A percentile compares a stretch with the other conserved stretches of the same genome.
phyloP scores from a whole-genome alignment of 2,797 vertebrate species.

The Alauda arvensis region DNA sequence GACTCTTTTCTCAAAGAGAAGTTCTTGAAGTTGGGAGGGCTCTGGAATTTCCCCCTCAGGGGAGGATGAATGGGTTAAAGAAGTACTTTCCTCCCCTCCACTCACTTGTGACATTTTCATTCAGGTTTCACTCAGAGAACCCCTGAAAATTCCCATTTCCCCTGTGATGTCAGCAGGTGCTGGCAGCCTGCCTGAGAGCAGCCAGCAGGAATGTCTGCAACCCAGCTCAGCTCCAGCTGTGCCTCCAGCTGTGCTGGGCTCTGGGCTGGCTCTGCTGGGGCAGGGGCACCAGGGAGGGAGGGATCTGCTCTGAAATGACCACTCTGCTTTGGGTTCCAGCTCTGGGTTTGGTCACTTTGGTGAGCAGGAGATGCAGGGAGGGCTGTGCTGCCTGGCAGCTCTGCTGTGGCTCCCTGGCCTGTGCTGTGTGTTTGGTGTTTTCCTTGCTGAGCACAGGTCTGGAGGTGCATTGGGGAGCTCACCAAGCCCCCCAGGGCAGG shows the following conservation, averaged over 20 bases:
- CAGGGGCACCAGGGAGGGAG: neutral
- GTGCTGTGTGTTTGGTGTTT: rapidly evolving
- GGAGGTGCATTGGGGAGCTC: neutral
- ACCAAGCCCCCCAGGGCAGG: neutral
- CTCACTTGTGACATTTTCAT: constrained; percentile 20
- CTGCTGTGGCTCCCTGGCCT: rapidly evolving
- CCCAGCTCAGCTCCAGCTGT: neutral
- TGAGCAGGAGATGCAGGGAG: rapidly evolving
- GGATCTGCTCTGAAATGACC: neutral
- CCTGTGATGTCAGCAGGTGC: neutral
- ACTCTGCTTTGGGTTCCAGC: neutral
- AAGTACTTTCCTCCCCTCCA: neutral
- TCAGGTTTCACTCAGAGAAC: constrained; percentile 47
- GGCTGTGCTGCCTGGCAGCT: neutral
- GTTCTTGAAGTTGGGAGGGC: neutral
- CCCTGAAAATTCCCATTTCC: constrained; percentile 23
- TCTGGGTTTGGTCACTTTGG: rapidly evolving
- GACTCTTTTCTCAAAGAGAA: neutral
- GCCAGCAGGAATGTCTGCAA: neutral
- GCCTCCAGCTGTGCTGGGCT: neutral
- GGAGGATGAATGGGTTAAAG: neutral
- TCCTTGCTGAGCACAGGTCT: neutral
- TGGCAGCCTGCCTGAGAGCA: constrained; percentile 9
- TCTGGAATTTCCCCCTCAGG: neutral
- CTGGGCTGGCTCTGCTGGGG: neutral